These are phyloP conservation scores for Pyxicephalus adspersus DNA, from an alignment of 2,113 vertebrate species.

Conservation along the genomic window DNA sequence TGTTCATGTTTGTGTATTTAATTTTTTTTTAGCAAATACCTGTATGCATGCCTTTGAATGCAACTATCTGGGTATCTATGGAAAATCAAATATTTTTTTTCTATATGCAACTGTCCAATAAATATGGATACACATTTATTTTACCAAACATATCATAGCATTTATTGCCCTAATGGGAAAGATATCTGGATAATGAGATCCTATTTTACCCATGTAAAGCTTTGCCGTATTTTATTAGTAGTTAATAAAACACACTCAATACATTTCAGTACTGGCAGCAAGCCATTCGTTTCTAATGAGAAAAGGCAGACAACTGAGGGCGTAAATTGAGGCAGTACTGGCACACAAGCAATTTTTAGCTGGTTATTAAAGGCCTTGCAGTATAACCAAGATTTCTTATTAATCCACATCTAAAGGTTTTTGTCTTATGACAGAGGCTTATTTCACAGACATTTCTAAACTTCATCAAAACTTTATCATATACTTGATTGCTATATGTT, in stretches of 20 bases:
- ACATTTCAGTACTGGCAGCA: constrained; percentile 37
- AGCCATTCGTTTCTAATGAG: constrained; percentile 44
- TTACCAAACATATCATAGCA: background rate
- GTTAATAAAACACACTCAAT: constrained; percentile 45
- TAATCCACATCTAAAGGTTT: background rate
- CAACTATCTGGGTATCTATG: no score
- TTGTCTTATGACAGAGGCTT: no score
- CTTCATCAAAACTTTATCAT: background rate
- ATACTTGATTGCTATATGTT: no score
- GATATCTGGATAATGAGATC: background rate
- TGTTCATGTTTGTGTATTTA: no score
- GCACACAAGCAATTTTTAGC: constrained; percentile 28
- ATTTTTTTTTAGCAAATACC: no score
- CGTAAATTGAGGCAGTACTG: constrained; percentile 43
- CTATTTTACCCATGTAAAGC: constrained; percentile 8
- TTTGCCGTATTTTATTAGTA: constrained; percentile 30
- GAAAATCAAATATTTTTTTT: no score
- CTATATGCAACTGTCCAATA: no score
- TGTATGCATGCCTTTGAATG: no score
- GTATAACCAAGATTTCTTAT: background rate
- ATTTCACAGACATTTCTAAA: no score
- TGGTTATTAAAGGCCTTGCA: constrained; percentile 11
- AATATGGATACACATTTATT: background rate
- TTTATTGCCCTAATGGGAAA: background rate
- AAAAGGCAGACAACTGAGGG: constrained; percentile 35